Conservation (phyloP, 2,888 invertebrate genomes). For the Drosophila fungiperda region DNA sequence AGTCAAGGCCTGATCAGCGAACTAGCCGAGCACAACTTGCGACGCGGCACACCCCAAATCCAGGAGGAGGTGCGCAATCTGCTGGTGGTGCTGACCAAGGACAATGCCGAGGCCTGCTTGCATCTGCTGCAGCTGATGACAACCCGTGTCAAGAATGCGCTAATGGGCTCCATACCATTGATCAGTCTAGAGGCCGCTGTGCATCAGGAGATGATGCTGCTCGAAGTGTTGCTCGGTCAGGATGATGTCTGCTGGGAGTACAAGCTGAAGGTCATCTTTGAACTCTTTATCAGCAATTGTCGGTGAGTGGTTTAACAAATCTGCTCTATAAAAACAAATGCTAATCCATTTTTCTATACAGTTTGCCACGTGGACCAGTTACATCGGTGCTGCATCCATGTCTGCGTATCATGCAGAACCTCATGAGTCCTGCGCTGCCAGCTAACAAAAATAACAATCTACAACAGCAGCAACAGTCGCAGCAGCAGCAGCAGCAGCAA, state of each 20-base stretch:
- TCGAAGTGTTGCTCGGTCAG: slow-evolving; percentile 95
- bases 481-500: slow-evolving; percentile 63
- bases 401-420: slow-evolving; percentile 93
- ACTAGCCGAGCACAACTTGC: slow-evolving; percentile 94
- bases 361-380: slow-evolving; percentile 91
- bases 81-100: slow-evolving; percentile 94
- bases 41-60: slow-evolving; percentile 93
- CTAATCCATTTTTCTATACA: slow-evolving; percentile 31
- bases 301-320: slow-evolving; percentile 80
- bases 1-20: slow-evolving; percentile 95
- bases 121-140: slow-evolving; percentile 88
- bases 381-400: slow-evolving; percentile 97
- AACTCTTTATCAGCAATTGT: slow-evolving; percentile 92
- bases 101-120: slow-evolving; percentile 92
- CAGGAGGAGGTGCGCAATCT: slow-evolving; percentile 96
- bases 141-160: slow-evolving; percentile 92
- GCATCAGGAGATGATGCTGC: slow-evolving; percentile 94
- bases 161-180: slow-evolving; percentile 91
- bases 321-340: background rate
- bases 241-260: slow-evolving; percentile 98
- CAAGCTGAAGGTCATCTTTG: slow-evolving; percentile 94
- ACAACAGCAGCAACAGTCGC: slow-evolving; percentile 6
- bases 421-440: slow-evolving; percentile 89
- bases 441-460: slow-evolving; percentile 68
- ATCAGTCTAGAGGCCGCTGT: slow-evolving; percentile 91